Percentiles rank a stretch among this genome's conserved stretches.
These are phyloP conservation scores for Pampusana beccarii DNA, from an alignment of 2,113 vertebrate genomes.

Conservation along the genomic window DNA sequence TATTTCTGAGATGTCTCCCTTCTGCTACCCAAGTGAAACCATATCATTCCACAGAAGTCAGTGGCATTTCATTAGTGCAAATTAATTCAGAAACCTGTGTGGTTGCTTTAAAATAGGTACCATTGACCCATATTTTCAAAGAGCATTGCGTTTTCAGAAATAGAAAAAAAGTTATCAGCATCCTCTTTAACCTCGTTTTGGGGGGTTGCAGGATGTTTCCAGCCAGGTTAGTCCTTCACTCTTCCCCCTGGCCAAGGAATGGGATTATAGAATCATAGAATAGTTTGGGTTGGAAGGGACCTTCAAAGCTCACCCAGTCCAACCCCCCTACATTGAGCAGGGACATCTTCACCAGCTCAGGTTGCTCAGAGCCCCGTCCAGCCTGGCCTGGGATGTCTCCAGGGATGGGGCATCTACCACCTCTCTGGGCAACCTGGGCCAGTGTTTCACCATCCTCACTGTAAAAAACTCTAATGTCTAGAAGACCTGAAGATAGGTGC, in stretches of 20 bases:
- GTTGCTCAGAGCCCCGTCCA: too few species aligned
- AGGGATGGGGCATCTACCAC: too few species aligned
- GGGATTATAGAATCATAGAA: too few species aligned
- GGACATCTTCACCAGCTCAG: too few species aligned
- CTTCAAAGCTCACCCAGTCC: too few species aligned
- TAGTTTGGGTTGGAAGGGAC: too few species aligned
- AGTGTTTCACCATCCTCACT: too few species aligned
- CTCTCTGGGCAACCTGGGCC: too few species aligned
- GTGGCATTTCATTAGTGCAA: not conserved
- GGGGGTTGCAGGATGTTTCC: not conserved
- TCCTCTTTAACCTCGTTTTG: not conserved
- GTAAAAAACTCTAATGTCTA: not conserved
- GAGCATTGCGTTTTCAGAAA: not conserved
- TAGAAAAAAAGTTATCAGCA: not conserved
- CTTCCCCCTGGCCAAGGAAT: not conserved
- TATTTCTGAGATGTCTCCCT: constrained; percentile 21
- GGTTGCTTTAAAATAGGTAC: constrained; percentile 30
- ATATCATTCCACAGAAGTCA: not conserved
- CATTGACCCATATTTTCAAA: not conserved
- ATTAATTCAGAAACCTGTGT: constrained; percentile 12
- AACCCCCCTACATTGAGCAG: too few species aligned
- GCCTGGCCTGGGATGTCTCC: too few species aligned
- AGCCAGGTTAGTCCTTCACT: not conserved
- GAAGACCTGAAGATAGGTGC: not conserved
- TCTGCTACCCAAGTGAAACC: not conserved